phyloP scores from a whole-genome alignment of 2,113 vertebrate species.

The Halichoeres trimaculatus region DNA sequence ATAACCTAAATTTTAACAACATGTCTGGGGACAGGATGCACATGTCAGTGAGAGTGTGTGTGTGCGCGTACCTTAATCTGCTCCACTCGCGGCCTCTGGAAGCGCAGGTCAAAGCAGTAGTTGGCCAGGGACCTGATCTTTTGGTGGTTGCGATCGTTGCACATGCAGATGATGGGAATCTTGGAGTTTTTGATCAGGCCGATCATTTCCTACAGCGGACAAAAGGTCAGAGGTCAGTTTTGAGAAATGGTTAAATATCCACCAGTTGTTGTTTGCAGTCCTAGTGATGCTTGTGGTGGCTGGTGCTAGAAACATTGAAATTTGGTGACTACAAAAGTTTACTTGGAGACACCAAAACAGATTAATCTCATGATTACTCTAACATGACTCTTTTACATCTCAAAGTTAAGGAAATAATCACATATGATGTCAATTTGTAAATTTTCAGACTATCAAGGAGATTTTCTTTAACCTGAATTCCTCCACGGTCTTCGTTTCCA shows the following conservation, averaged over 20 bases:
- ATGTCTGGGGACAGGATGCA: not conserved
- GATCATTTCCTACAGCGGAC: constrained; percentile 89
- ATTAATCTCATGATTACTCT: no score
- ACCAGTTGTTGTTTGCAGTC: not conserved
- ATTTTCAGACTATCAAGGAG: not conserved
- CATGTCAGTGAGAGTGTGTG: not conserved
- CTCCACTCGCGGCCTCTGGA: constrained; percentile 94
- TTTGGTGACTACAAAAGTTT: no score
- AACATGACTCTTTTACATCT: no score
- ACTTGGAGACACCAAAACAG: not conserved
- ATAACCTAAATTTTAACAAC: no score
- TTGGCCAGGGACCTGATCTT: constrained; percentile 96
- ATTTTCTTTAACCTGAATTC: constrained; percentile 88
- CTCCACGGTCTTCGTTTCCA: constrained; percentile 95
- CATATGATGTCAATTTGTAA: no score
- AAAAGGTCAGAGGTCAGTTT: not conserved
- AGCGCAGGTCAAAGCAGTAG: constrained; percentile 96
- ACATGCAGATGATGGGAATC: constrained; percentile 98
- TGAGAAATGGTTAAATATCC: not conserved
- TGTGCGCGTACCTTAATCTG: constrained; percentile 92
- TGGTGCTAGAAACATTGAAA: no score
- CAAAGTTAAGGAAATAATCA: no score
- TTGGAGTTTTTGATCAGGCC: constrained; percentile 91
- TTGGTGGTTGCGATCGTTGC: constrained; percentile 95
- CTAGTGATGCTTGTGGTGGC: no score